phyloP scores from a whole-genome alignment of 2,888 invertebrate genomes.

The Siphonodentalium dalli region DNA sequence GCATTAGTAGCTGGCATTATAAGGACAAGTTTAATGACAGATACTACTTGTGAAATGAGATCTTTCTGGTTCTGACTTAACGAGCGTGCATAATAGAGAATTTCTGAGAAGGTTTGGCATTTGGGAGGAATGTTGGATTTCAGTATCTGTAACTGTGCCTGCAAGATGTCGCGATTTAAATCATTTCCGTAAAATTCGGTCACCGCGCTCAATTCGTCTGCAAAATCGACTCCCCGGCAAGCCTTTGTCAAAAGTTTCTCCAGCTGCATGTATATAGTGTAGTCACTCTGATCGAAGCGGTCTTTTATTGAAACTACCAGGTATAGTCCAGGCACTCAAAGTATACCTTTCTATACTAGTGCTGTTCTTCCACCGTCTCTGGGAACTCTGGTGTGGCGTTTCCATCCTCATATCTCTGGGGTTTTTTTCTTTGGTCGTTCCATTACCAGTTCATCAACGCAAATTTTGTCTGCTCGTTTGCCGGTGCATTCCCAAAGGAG shows the following conservation, averaged over 20 bases:
- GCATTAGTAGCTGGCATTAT: too few species aligned
- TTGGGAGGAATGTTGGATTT: too few species aligned
- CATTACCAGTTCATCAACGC: conserved; percentile 16
- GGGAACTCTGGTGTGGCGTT: conserved; percentile 6
- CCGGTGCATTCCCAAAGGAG: conserved; percentile 10
- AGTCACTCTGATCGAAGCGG: conserved; percentile 23
- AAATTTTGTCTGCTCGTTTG: not conserved
- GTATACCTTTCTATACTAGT: conserved; percentile 16
- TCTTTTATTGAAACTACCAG: conserved; percentile 8
- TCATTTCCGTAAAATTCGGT: too few species aligned
- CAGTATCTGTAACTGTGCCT: too few species aligned
- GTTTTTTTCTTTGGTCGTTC: conserved; percentile 18
- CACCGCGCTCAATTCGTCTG: not conserved
- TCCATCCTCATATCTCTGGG: conserved; percentile 9
- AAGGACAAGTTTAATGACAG: too few species aligned
- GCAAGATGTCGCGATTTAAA: too few species aligned
- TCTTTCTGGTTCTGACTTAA: too few species aligned
- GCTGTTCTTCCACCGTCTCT: conserved; percentile 5
- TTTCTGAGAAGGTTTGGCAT: too few species aligned
- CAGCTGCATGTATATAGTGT: conserved; percentile 4
- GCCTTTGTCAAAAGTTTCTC: conserved; percentile 20
- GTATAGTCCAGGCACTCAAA: conserved; percentile 21
- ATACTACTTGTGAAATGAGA: too few species aligned
- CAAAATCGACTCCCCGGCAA: not conserved
- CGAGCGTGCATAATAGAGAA: too few species aligned